A percentile compares a stretch with the other conserved stretches of the same genome.
phyloP scores from a whole-genome alignment of 2,797 vertebrate genomes.

The Pristis pectinata region DNA sequence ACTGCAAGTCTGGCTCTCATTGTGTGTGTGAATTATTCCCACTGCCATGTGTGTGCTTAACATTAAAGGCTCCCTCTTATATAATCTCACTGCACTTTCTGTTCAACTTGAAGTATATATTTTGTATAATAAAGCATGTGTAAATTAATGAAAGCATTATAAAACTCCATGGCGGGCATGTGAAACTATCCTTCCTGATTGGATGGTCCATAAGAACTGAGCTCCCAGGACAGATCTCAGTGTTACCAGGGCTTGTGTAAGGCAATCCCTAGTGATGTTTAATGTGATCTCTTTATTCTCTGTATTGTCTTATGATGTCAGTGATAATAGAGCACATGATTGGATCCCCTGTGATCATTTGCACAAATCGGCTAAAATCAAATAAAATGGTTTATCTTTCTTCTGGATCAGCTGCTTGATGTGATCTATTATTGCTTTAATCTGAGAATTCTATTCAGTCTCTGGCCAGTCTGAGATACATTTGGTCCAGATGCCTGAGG shows the following conservation, averaged over 20 bases:
- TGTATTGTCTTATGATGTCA: slow-evolving; percentile 68
- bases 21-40: background rate
- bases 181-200: slow-evolving; percentile 48
- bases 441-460: background rate
- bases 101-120: slow-evolving; percentile 46
- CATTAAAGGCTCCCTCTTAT: slow-evolving; percentile 41
- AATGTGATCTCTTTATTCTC: slow-evolving; percentile 51
- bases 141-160: slow-evolving; percentile 52
- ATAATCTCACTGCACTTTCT: slow-evolving; percentile 49
- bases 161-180: slow-evolving; percentile 51
- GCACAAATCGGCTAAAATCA: slow-evolving; percentile 66
- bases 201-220: slow-evolving; percentile 49
- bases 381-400: slow-evolving; percentile 33
- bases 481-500: background rate
- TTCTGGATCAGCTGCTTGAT: background rate
- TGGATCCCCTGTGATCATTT: slow-evolving; percentile 70
- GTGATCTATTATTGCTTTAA: slow-evolving; percentile 12
- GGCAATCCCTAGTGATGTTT: slow-evolving; percentile 50
- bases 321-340: slow-evolving; percentile 74
- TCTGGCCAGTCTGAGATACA: background rate
- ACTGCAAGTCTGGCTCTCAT: slow-evolving; percentile 14
- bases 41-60: background rate
- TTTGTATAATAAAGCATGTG: slow-evolving; percentile 51
- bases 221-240: slow-evolving; percentile 49
- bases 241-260: slow-evolving; percentile 48